Evolutionary conservation across 2,113 vertebrate species (phyloP).

Genomic region (Nycticebus coucang): DNA sequence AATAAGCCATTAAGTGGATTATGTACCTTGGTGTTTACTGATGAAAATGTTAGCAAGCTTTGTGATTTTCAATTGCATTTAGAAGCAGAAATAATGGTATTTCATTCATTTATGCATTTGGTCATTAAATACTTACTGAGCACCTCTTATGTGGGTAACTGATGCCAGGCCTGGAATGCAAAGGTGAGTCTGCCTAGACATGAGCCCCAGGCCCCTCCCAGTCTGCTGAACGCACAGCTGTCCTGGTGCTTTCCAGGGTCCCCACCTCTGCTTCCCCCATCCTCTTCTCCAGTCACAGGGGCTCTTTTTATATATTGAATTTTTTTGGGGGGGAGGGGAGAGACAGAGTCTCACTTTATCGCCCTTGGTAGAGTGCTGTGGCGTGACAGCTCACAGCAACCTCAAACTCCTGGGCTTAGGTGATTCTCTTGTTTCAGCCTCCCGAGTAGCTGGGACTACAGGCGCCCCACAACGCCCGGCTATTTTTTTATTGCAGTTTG

Average conservation of each 20-base stretch:
- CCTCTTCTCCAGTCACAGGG: background rate
- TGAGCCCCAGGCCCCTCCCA: background rate
- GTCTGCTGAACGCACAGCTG: background rate
- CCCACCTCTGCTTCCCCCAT: background rate
- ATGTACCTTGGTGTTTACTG: slow-evolving; percentile 25
- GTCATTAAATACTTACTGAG: background rate
- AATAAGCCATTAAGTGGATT: slow-evolving; percentile 27
- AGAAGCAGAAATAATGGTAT: slow-evolving; percentile 38
- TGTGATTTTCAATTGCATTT: slow-evolving; percentile 14
- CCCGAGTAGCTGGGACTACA: too few species aligned
- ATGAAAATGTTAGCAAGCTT: slow-evolving; percentile 13
- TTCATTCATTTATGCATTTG: slow-evolving; percentile 13
- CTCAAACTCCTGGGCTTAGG: too few species aligned
- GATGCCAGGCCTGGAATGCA: background rate
- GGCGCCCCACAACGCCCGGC: too few species aligned
- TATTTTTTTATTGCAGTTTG: too few species aligned
- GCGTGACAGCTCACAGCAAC: too few species aligned
- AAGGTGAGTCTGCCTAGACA: background rate
- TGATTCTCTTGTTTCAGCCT: too few species aligned
- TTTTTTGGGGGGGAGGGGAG: background rate
- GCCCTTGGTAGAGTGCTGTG: too few species aligned
- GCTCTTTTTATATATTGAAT: background rate
- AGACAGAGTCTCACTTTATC: too few species aligned
- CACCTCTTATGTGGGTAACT: background rate
- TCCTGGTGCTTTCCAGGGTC: background rate